These are phyloP conservation scores for Colletes collaris DNA, from an alignment of 2,888 invertebrate genomes.

Conservation along the genomic window DNA sequence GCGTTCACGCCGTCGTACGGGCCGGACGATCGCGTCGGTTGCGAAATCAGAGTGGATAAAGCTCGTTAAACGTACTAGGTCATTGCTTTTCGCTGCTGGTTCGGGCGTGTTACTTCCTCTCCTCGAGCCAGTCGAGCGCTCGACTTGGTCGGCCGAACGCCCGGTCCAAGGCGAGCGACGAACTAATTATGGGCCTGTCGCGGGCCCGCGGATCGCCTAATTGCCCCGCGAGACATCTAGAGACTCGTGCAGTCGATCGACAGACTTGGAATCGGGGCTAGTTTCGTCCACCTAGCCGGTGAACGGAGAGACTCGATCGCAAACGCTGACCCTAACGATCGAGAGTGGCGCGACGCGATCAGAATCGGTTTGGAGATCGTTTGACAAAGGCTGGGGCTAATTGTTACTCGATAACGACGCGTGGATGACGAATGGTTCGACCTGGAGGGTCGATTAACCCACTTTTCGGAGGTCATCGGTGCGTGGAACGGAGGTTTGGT, in stretches of 20 bases:
- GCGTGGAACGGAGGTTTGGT: constrained; percentile 20
- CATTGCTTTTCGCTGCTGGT: constrained; percentile 43
- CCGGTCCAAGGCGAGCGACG: constrained; percentile 43
- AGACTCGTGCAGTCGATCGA: neutral
- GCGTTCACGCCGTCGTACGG: constrained; percentile 55
- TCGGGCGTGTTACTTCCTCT: neutral
- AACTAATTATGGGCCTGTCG: constrained; percentile 45
- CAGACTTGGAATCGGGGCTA: too few species aligned
- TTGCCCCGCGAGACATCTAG: constrained; percentile 5
- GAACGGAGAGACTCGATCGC: too few species aligned
- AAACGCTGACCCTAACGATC: too few species aligned
- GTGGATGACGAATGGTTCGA: constrained; percentile 50
- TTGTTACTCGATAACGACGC: constrained; percentile 42
- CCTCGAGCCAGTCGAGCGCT: neutral
- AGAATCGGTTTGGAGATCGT: too few species aligned
- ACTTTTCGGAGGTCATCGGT: constrained; percentile 40
- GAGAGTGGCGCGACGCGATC: too few species aligned
- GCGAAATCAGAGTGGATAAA: constrained; percentile 40
- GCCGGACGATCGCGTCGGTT: constrained; percentile 24
- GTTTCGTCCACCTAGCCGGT: too few species aligned
- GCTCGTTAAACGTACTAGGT: constrained; percentile 51
- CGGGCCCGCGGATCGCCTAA: constrained; percentile 26
- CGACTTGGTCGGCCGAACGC: constrained; percentile 7
- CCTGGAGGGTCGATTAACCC: constrained; percentile 60
- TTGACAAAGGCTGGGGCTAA: constrained; percentile 1